Evolutionary conservation across 2,888 invertebrate species (phyloP).

Genomic region (Prostheceraeus crozeri): DNA sequence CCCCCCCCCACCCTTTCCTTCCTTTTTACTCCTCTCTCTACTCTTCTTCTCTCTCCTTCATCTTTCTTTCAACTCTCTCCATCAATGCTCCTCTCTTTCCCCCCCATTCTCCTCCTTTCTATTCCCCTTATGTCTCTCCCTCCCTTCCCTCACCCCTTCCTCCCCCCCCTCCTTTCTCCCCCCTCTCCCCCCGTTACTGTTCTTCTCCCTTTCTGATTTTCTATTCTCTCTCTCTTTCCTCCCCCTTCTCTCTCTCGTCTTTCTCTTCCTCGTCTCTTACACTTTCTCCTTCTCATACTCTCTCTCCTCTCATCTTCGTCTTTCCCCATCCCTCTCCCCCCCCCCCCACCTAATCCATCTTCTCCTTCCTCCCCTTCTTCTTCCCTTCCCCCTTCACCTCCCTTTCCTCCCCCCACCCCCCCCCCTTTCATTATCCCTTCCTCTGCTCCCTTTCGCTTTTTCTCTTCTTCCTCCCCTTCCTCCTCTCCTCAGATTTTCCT

Average conservation of each 20-base stretch:
- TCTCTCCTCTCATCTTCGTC: background rate
- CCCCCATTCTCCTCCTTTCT: background rate
- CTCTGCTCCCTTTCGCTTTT: constrained; percentile 2
- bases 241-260: background rate
- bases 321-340: constrained; percentile 18
- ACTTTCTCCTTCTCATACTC: background rate
- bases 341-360: constrained; percentile 18
- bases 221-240: background rate
- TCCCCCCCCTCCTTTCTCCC: constrained; percentile 1
- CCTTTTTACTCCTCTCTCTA: background rate
- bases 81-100: constrained; percentile 27
- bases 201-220: constrained; percentile 1
- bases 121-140: constrained; percentile 12
- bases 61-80: constrained; percentile 24
- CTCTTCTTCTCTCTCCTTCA: constrained; percentile 22
- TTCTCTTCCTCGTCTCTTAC: background rate
- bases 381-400: constrained; percentile 14
- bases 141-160: constrained; percentile 30
- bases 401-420: constrained; percentile 13
- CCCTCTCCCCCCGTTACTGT: background rate
- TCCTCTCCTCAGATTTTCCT: constrained; percentile 25
- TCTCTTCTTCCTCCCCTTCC: background rate
- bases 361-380: constrained; percentile 6
- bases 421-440: constrained; percentile 8
- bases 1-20: background rate